Conservation (phyloP, 2,888 invertebrate species). For the Drosophila robusta region DNA sequence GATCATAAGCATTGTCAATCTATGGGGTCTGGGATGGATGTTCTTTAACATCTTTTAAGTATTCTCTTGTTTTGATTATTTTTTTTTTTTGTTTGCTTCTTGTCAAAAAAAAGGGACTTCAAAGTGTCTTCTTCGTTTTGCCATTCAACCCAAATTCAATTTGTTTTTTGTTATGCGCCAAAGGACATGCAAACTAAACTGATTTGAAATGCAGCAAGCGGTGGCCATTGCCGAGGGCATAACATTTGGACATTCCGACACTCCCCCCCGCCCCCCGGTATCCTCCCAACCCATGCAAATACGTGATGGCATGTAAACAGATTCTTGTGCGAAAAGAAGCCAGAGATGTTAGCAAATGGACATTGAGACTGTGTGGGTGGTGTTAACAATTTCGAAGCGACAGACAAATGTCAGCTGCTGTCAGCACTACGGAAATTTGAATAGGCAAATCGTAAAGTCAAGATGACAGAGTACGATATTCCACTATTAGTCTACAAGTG, state of each 20-base stretch:
- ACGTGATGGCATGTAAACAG: conserved; percentile 70
- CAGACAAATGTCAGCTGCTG: conserved; percentile 55
- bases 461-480: conserved; percentile 48
- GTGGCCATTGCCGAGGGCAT: conserved; percentile 55
- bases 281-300: conserved; percentile 11
- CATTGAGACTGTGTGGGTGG: conserved; percentile 31
- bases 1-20: conserved; percentile 31
- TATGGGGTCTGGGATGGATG: conserved; percentile 22
- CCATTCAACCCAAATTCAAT: conserved; percentile 67
- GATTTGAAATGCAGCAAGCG: conserved; percentile 77
- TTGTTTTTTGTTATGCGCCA: conserved; percentile 67
- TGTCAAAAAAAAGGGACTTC: conserved; percentile 43
- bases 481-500: conserved; percentile 30
- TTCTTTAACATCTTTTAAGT: conserved; percentile 44
- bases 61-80: conserved; percentile 32
- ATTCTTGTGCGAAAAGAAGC: conserved; percentile 18
- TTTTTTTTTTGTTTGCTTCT: conserved; percentile 9
- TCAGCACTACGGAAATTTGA: conserved; percentile 56
- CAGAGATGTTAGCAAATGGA: conserved; percentile 29
- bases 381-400: conserved; percentile 46
- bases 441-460: conserved; percentile 52
- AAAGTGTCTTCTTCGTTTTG: conserved; percentile 41
- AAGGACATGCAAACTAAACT: conserved; percentile 77
- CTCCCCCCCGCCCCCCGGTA: background rate
- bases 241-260: conserved; percentile 47